Evolutionary conservation across 2,888 invertebrate genomes (phyloP), one percentile per base, ranked within the genome.

Genomic region (Anarsia innoxiella): DNA sequence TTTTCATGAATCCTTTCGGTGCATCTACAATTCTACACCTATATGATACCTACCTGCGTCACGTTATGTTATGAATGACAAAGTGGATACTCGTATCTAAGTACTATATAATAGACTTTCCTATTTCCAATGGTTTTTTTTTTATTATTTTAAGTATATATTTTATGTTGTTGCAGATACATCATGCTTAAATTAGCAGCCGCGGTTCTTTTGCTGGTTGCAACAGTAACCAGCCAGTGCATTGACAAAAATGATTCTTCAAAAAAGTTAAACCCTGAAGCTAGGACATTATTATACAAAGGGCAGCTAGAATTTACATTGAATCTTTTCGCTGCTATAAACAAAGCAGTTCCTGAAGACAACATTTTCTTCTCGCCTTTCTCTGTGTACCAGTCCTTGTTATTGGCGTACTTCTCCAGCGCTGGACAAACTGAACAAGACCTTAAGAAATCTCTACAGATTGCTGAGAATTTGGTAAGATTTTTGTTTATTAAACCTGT

Each of bases 281-380:
- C 76, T 2, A 55, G 76, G 6, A 59, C 52, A 37, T 55, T 53
- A 1, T 68, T 83, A 5, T 84, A 84, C 50, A 66, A 53, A 10
- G 84, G 83, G n/a, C 84, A 84, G 53, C 59, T 94, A 53, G 88
- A 86, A 37, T 94, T 94, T 59, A 90, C 93, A 0, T 68, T 94
- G 35, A 88, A 89, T 31, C 82, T 93, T 36, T 82, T 95, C 52
- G 88, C 89, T 46, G 87, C 89, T 11, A 88, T 91, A 46, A 89
- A 91, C 48, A 73, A 85, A 37, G 87, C 88, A 11, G 88, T 89
- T 46, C 88, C 90, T 0, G 82, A 88, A 27, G 91, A 91, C 49
- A 95, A 95, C 66, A 77, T 95, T 26, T 94, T 96, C 85, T 94
- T 94, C 71, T 95, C 95, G 3, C 95, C 95, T 0, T 92, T 93